phyloP scores from a whole-genome alignment of 2,888 invertebrate genomes.

The Zaprionus lineosus region DNA sequence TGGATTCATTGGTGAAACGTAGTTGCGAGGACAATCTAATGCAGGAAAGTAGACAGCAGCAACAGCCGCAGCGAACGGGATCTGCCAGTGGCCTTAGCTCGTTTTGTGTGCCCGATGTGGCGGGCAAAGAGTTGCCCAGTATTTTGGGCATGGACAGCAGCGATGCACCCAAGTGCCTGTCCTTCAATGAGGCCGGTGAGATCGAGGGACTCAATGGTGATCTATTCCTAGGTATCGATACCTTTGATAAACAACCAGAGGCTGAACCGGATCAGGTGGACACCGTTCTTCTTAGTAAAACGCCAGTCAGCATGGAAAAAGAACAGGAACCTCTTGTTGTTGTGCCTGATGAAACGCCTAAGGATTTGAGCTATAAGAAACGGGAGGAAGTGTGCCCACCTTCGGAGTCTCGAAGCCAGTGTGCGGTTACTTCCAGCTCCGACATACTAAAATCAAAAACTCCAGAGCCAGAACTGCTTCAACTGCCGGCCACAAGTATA shows the following conservation, averaged over 20 bases:
- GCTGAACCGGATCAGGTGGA: conserved; percentile 21
- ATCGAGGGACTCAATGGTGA: conserved; percentile 81
- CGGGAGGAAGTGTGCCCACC: conserved; percentile 80
- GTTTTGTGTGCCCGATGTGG: conserved; percentile 60
- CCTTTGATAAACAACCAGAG: conserved; percentile 68
- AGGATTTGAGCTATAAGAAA: conserved; percentile 86
- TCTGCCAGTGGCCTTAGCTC: conserved; percentile 43
- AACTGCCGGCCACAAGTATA: conserved; percentile 83
- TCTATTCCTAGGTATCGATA: conserved; percentile 76
- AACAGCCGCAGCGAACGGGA: conserved; percentile 18
- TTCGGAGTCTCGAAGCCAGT: conserved; percentile 76
- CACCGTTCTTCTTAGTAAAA: conserved; percentile 42
- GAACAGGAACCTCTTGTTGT: conserved; percentile 79
- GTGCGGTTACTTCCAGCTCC: conserved; percentile 88
- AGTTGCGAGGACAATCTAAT: conserved; percentile 86
- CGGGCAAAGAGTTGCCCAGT: conserved; percentile 86
- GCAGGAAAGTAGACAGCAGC: conserved; percentile 59
- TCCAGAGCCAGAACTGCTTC: conserved; percentile 83
- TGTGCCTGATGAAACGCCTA: conserved; percentile 84
- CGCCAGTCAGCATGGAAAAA: conserved; percentile 70
- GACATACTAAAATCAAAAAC: conserved; percentile 87
- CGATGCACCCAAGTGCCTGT: conserved; percentile 81
- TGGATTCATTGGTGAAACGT: conserved; percentile 86
- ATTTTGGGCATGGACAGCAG: conserved; percentile 85
- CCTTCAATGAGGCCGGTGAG: conserved; percentile 82